These are phyloP conservation scores for Pachyramphus minor DNA, from an alignment of 2,113 vertebrate genomes.

Conservation along the genomic window DNA sequence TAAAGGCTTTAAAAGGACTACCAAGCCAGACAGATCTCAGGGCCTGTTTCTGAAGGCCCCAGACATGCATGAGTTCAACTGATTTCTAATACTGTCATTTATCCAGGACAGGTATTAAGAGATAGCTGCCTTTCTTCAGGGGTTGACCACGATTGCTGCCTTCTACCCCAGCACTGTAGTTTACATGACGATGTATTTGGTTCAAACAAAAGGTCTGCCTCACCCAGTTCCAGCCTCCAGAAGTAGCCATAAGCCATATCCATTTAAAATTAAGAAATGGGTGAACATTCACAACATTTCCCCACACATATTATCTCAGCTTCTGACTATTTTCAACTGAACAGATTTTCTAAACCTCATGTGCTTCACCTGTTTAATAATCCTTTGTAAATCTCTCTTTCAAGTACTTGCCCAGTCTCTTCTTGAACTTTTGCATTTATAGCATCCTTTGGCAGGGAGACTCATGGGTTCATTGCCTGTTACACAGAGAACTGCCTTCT, in stretches of 20 bases:
- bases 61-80: neutral
- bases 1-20: constrained; percentile 16
- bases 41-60: neutral
- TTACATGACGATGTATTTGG: neutral
- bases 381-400: neutral
- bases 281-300: neutral
- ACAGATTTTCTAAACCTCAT: neutral
- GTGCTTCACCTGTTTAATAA: neutral
- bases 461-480: neutral
- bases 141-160: neutral
- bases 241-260: neutral
- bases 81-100: neutral
- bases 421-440: neutral
- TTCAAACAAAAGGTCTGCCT: neutral
- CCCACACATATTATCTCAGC: neutral
- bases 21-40: neutral
- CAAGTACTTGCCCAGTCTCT: neutral
- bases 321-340: neutral
- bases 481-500: neutral
- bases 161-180: rapidly evolving
- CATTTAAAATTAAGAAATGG: neutral
- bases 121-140: neutral
- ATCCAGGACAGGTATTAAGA: neutral
- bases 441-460: neutral
- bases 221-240: neutral